Conservation (phyloP, 2,113 vertebrate genomes). For the Thalassarche chlororhynchos region DNA sequence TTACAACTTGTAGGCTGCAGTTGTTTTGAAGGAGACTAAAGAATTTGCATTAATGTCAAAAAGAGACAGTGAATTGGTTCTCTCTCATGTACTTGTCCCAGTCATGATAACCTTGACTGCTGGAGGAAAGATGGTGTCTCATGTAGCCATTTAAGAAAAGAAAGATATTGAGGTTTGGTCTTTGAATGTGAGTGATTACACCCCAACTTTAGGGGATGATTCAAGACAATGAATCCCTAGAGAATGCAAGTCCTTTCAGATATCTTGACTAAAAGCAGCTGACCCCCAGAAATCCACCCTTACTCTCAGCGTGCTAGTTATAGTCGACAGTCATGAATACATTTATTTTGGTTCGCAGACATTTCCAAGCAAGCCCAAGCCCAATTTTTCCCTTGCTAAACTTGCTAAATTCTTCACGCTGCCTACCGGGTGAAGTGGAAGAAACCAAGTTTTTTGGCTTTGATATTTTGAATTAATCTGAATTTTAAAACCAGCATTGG, state of each 20-base stretch:
- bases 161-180: neutral
- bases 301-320: neutral
- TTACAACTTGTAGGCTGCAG: neutral
- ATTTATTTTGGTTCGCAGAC: neutral
- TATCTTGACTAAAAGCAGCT: neutral
- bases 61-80: neutral
- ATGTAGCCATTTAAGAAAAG: neutral
- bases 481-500: neutral
- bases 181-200: neutral
- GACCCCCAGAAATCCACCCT: neutral
- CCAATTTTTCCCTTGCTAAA: neutral
- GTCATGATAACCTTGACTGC: neutral
- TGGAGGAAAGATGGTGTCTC: neutral
- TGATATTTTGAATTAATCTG: neutral
- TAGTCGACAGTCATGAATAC: neutral
- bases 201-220: neutral
- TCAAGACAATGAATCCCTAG: neutral
- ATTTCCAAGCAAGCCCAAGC: neutral
- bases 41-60: neutral
- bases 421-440: neutral
- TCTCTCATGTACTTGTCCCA: neutral
- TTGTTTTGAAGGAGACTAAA: neutral
- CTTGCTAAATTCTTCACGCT: neutral
- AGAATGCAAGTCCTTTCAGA: neutral
- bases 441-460: neutral